These are phyloP conservation scores for Chelonus formosanus DNA, from an alignment of 2,888 invertebrate species.

Conservation along the genomic window DNA sequence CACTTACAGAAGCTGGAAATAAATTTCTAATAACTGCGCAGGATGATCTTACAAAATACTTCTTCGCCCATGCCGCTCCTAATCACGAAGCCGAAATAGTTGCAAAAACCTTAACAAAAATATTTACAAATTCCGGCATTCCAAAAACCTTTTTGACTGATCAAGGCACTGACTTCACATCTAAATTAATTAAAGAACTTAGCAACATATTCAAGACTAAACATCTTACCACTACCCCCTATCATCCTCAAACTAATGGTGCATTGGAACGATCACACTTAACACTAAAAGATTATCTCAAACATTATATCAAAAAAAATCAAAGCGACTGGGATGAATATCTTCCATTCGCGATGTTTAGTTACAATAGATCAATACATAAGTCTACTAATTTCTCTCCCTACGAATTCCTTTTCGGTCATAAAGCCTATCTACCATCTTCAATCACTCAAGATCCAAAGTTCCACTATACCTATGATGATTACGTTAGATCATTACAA, in stretches of 20 bases:
- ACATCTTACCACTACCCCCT: slow-evolving; percentile 37
- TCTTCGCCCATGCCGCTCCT: slow-evolving; percentile 24
- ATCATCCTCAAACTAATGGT: slow-evolving; percentile 41
- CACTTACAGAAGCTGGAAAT: slow-evolving; percentile 32
- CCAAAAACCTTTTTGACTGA: slow-evolving; percentile 39
- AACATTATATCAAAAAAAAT: slow-evolving; percentile 38
- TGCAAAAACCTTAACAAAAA: slow-evolving; percentile 29
- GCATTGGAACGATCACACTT: slow-evolving; percentile 38
- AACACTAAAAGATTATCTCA: slow-evolving; percentile 40
- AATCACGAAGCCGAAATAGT: slow-evolving; percentile 37
- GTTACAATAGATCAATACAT: slow-evolving; percentile 40
- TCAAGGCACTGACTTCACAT: slow-evolving; percentile 42
- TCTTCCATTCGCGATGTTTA: slow-evolving; percentile 41
- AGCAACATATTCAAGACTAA: slow-evolving; percentile 36
- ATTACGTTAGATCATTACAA: slow-evolving; percentile 43
- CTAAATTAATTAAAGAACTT: slow-evolving; percentile 33
- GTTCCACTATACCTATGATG: slow-evolving; percentile 49
- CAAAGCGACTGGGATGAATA: slow-evolving; percentile 44
- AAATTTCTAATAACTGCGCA: slow-evolving; percentile 39
- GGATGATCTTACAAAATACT: slow-evolving; percentile 32
- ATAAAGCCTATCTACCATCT: slow-evolving; percentile 30
- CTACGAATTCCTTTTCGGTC: slow-evolving; percentile 28
- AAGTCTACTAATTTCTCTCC: slow-evolving; percentile 26
- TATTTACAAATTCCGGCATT: slow-evolving; percentile 40
- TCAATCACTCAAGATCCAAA: slow-evolving; percentile 46